A percentile compares a stretch with the other conserved stretches of the same genome.
Evolutionary conservation across 2,797 vertebrate species (phyloP).

Genomic region (Urophycis tenuis): DNA sequence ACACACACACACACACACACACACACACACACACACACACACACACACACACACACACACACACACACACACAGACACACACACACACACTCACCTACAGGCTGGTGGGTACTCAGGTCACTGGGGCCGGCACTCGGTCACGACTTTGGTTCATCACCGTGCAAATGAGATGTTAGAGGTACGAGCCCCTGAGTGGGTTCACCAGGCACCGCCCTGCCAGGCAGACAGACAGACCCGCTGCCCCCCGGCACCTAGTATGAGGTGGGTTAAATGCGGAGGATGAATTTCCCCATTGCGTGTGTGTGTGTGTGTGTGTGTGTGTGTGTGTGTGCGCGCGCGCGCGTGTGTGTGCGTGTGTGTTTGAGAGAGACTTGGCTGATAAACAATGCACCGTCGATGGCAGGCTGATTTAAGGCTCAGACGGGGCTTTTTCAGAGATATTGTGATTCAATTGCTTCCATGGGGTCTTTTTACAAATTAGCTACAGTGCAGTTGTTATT

Average conservation of each 20-base stretch:
- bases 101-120: conserved; percentile 33
- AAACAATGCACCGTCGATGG: not conserved
- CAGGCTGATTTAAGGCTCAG: conserved; percentile 2
- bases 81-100: conserved; percentile 9
- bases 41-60: too few species aligned
- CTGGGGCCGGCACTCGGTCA: conserved; percentile 26
- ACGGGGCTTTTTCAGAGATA: not conserved
- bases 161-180: not conserved
- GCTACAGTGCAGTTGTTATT: not conserved
- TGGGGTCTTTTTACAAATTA: not conserved
- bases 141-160: conserved; percentile 16
- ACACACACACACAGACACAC: not conserved
- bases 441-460: conserved; percentile 1
- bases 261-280: too few species aligned
- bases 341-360: not conserved
- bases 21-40: too few species aligned
- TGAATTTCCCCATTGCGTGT: not conserved
- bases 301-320: conserved; percentile 1
- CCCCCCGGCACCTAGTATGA: too few species aligned
- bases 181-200: not conserved
- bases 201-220: too few species aligned
- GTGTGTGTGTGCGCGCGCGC: not conserved
- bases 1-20: not conserved
- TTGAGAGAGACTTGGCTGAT: not conserved
- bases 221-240: too few species aligned